These are phyloP conservation scores for Frankliniella intonsa DNA, from an alignment of 2,888 invertebrate species.

Conservation along the genomic window DNA sequence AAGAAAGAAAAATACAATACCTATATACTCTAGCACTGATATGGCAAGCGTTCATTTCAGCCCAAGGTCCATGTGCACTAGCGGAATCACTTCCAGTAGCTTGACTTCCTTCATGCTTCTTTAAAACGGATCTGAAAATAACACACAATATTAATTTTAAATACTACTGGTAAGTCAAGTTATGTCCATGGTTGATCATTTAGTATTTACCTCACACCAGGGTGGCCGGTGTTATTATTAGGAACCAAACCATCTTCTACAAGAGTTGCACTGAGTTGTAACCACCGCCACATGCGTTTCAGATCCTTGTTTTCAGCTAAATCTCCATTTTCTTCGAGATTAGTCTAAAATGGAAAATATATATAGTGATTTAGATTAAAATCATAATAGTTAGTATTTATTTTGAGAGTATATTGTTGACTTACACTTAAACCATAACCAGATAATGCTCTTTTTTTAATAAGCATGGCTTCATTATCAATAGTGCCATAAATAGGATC, in stretches of 20 bases:
- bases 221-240: conserved; percentile 39
- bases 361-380: neutral
- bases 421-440: conserved; percentile 76
- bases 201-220: conserved; percentile 43
- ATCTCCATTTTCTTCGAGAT: conserved; percentile 74
- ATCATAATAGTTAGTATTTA: neutral
- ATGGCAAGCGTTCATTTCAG: conserved; percentile 57
- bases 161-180: neutral
- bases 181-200: neutral
- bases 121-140: neutral
- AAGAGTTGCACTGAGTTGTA: conserved; percentile 64
- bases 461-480: conserved; percentile 67
- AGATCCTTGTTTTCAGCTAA: conserved; percentile 69
- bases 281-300: conserved; percentile 78
- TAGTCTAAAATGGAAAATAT: conserved; percentile 52
- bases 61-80: conserved; percentile 56
- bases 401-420: neutral
- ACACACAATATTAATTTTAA: neutral
- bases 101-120: neutral
- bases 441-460: conserved; percentile 63
- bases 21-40: conserved; percentile 54
- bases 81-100: conserved; percentile 51
- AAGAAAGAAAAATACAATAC: conserved; percentile 42
- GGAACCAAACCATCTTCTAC: conserved; percentile 58
- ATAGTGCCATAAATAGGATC: conserved; percentile 52